Conservation (phyloP, 2,797 vertebrate species). For the Mormyrus proboscirostris region DNA sequence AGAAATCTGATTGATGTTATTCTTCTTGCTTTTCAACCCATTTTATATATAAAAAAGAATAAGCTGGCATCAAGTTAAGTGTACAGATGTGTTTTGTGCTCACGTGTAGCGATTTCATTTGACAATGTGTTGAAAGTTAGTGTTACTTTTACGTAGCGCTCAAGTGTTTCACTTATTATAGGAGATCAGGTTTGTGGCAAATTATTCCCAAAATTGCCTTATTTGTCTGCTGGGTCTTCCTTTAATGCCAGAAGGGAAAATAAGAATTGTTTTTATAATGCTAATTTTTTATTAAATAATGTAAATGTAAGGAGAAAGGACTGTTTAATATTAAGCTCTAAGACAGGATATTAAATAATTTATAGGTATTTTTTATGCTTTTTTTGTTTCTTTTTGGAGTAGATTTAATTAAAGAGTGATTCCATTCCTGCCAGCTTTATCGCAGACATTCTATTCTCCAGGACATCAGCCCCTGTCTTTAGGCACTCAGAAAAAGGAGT, state of each 20-base stretch:
- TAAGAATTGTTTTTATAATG: constrained; percentile 41
- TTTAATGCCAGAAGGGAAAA: constrained; percentile 33
- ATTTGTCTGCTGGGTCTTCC: constrained; percentile 9
- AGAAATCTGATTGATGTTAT: not conserved
- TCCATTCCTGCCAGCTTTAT: not conserved
- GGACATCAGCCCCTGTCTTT: constrained; percentile 14
- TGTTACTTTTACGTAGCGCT: not conserved
- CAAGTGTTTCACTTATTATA: not conserved
- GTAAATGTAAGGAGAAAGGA: constrained; percentile 24
- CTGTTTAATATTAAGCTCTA: not conserved
- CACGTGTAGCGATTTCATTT: not conserved
- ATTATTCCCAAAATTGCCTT: constrained; percentile 16
- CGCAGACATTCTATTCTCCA: not conserved
- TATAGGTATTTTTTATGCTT: not conserved
- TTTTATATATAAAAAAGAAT: not conserved
- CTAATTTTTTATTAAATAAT: constrained; percentile 47
- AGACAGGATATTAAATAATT: not conserved
- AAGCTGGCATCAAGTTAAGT: not conserved
- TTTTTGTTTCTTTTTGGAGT: not conserved
- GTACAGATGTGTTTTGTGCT: not conserved
- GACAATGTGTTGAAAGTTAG: not conserved
- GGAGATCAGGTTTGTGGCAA: not conserved
- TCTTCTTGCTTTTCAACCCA: not conserved
- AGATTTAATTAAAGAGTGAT: not conserved
- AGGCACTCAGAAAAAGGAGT: not conserved